phyloP scores from a whole-genome alignment of 1,140 invertebrate species.

The Phymorhynchus buccinoides region DNA sequence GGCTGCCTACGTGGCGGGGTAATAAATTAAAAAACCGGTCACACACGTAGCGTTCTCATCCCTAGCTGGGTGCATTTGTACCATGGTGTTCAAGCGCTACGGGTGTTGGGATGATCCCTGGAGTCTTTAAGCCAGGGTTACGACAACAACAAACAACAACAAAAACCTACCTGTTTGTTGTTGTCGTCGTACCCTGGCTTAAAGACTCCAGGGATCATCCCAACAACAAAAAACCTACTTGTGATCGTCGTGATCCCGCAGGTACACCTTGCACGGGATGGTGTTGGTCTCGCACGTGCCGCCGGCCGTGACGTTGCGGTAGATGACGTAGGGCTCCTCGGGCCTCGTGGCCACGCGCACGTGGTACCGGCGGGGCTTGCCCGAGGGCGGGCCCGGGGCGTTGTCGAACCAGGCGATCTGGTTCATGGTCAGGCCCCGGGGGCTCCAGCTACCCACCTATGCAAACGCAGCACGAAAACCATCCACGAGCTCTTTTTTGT shows the following conservation, averaged over 20 bases:
- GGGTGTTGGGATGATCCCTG: too few relatives aligned
- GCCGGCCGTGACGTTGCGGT: slow-evolving; percentile 52
- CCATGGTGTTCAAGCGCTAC: too few relatives aligned
- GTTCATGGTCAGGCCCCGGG: slow-evolving; percentile 87
- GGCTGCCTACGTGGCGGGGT: too few relatives aligned
- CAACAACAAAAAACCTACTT: slow-evolving; percentile 29
- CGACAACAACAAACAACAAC: too few relatives aligned
- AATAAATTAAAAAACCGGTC: too few relatives aligned
- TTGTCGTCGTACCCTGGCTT: too few relatives aligned
- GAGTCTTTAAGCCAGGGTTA: too few relatives aligned
- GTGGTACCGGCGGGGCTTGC: slow-evolving; percentile 97
- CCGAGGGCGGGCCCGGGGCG: slow-evolving; percentile 94
- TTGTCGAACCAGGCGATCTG: slow-evolving; percentile 99
- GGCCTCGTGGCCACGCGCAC: slow-evolving; percentile 96
- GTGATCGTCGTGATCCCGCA: slow-evolving; percentile 34
- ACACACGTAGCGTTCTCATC: too few relatives aligned
- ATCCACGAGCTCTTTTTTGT: too few relatives aligned
- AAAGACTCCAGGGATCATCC: too few relatives aligned
- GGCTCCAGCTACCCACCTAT: slow-evolving; percentile 87
- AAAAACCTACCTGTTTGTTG: not conserved
- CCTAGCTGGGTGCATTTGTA: too few relatives aligned
- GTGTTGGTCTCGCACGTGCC: slow-evolving; percentile 55
- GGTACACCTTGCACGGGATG: slow-evolving; percentile 49
- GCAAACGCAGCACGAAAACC: too few relatives aligned
- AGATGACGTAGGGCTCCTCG: slow-evolving; percentile 92